Base-by-base conservation (phyloP, 2,888 invertebrate species). In the Lepeophtheirus nordmannii region DNA sequence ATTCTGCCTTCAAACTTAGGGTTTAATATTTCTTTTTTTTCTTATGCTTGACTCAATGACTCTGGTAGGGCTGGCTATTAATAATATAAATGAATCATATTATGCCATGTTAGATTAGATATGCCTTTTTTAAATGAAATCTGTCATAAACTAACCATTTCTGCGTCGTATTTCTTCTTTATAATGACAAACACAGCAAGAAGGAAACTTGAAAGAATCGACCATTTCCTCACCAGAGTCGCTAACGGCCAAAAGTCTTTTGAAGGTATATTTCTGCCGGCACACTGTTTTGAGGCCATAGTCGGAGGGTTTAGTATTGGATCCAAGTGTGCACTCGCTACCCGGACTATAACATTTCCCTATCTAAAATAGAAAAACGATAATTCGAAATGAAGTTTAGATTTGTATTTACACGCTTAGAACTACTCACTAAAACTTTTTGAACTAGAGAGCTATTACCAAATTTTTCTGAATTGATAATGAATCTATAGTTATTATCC, bases 171-270 rank as follows among this genome's bases (percentile, higher is more conserved):
- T 30, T 30, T 30, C 30, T 63, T 64, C 37, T 62, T 20, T 22
- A 69, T 12, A 65, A 69, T 64, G 62, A 41, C n/a, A 62, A 62
- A 62, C 20, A 23, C 39, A 41, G 39, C 39, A 62, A 9, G 39
- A 62, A n/a, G 62, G 39, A 17, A 62, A 62, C 22, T 62, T 30
- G 62, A 62, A 62, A n/a, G 20, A 23, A 10, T 62, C 41, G 17
- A 62, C 57, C 23, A 22, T 30, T n/a, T 62, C 41, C 62, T 62
- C 20, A 40, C 41, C 40, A 39, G 37, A 40, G n/a, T n/a, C 41
- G 17, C 39, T 40, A n/a, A 46, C 41, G 58, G 58, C 60, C 22
- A 58, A 61, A 37, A 57, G 17, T 58, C 65, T 12, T 10, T 61
- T 30, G 53, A 53, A 61, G 62, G 61, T 30, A 30, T 20, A 22